A percentile compares a stretch with the other conserved stretches of the same genome.
Conservation (phyloP, 2,888 invertebrate genomes). For the Anarsia innoxiella region DNA sequence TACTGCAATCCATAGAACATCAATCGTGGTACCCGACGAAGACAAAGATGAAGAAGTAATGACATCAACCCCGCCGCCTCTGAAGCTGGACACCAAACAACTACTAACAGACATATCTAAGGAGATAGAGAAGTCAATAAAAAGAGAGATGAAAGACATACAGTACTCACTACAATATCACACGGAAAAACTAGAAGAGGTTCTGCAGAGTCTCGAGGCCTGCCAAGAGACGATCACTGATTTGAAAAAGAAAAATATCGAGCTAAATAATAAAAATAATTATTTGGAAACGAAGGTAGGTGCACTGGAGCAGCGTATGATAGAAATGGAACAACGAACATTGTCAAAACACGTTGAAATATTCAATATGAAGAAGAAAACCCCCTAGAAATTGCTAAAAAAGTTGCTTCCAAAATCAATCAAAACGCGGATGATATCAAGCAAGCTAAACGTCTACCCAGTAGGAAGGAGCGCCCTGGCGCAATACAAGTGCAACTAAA, state of each 20-base stretch:
- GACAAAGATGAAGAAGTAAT: constrained; percentile 12
- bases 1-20: constrained; percentile 10
- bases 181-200: constrained; percentile 3
- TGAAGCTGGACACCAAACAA: constrained; percentile 5
- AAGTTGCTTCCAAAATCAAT: neutral
- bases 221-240: constrained; percentile 1
- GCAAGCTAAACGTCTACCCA: neutral
- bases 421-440: neutral
- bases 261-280: constrained; percentile 5
- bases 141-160: constrained; percentile 2
- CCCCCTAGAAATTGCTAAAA: neutral
- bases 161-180: constrained; percentile 2
- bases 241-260: constrained; percentile 3
- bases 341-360: neutral
- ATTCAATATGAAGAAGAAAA: neutral
- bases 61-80: neutral
- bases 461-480: neutral
- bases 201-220: neutral
- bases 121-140: constrained; percentile 6
- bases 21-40: constrained; percentile 6
- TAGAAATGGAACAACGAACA: neutral
- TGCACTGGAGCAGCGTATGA: neutral
- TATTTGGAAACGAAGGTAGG: constrained; percentile 1
- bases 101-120: constrained; percentile 8
- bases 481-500: neutral